Percentiles rank a stretch among this genome's conserved stretches.
Conservation (phyloP, 2,888 invertebrate genomes). For the Thymelicus lineola region DNA sequence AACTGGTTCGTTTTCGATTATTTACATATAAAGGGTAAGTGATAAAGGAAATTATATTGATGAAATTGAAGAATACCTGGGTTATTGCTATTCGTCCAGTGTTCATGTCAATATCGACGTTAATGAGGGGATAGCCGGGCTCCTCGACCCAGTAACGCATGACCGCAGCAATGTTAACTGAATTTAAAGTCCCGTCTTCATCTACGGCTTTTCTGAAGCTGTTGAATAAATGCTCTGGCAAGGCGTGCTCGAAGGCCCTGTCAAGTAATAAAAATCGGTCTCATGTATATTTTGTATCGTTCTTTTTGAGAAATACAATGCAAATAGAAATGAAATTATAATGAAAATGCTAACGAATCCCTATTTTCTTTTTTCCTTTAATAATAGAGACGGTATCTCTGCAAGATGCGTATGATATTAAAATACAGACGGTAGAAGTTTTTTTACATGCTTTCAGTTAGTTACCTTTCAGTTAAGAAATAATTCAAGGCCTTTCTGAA, state of each 20-base stretch:
- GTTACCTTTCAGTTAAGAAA: constrained; percentile 48
- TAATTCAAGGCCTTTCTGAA: constrained; percentile 83
- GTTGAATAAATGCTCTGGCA: constrained; percentile 64
- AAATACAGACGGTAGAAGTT: too few species aligned
- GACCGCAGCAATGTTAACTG: constrained; percentile 54
- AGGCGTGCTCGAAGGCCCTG: constrained; percentile 67
- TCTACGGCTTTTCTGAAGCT: constrained; percentile 62
- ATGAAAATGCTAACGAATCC: too few species aligned
- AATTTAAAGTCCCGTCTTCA: constrained; percentile 52
- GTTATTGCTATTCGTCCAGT: constrained; percentile 59
- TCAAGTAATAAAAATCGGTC: constrained; percentile 19
- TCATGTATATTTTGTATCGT: too few species aligned
- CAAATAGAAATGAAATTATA: too few species aligned
- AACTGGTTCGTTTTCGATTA: too few species aligned
- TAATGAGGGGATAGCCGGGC: constrained; percentile 85
- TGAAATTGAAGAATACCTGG: constrained; percentile 58
- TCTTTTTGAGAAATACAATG: too few species aligned
- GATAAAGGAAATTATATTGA: not conserved
- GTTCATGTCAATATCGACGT: constrained; percentile 69
- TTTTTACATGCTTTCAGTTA: too few species aligned
- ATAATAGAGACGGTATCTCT: too few species aligned
- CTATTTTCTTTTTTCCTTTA: too few species aligned
- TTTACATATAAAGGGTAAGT: too few species aligned
- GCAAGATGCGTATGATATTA: too few species aligned
- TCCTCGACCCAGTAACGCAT: constrained; percentile 85